Conservation (phyloP, 2,797 vertebrate species). For the Sebastes minor region DNA sequence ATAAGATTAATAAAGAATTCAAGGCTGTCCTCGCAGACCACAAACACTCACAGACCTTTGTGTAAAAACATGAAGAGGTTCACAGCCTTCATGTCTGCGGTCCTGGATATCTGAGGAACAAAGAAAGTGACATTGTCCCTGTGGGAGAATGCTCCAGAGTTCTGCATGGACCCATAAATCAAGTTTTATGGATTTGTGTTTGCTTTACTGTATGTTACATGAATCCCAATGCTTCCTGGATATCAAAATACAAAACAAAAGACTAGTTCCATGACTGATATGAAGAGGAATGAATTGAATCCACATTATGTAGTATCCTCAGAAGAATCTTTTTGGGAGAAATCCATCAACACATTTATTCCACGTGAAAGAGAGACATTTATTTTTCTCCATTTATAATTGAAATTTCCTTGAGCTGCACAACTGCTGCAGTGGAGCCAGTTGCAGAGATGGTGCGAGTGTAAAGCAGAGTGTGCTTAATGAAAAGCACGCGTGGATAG, state of each 20-base stretch:
- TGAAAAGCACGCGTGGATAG: background rate
- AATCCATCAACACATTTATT: background rate
- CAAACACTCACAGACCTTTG: background rate
- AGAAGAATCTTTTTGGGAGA: background rate
- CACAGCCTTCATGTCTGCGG: background rate
- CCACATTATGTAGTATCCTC: background rate
- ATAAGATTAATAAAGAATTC: conserved; percentile 17
- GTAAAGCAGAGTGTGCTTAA: background rate
- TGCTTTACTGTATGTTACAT: background rate
- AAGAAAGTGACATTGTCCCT: background rate
- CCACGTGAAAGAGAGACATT: background rate
- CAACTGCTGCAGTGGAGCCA: background rate
- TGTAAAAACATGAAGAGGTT: background rate
- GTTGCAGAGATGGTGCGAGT: background rate
- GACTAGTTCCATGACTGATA: background rate
- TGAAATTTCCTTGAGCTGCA: background rate
- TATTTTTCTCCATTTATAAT: background rate
- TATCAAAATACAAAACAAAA: background rate
- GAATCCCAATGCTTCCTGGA: background rate
- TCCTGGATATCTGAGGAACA: background rate
- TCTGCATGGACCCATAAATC: background rate
- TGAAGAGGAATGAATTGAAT: background rate
- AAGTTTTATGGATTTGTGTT: background rate
- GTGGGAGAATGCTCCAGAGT: background rate
- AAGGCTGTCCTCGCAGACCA: background rate